Conservation (phyloP, 2,888 invertebrate species). For the Thereva nobilitata region DNA sequence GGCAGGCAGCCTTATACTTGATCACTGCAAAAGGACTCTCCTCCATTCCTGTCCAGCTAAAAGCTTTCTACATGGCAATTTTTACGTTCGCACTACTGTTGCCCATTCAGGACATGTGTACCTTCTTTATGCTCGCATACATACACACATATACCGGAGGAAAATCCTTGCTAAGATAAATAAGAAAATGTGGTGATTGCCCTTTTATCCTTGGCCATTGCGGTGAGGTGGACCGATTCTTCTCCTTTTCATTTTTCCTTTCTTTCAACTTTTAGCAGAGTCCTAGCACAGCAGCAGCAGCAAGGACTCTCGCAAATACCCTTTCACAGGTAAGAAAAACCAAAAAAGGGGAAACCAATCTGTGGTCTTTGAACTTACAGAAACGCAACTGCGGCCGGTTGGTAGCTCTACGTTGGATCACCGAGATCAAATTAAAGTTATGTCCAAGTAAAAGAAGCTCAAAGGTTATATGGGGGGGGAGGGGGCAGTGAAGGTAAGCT, state of each 20-base stretch:
- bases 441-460: constrained; percentile 1
- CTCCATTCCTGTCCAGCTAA: constrained; percentile 3
- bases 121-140: not conserved
- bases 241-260: constrained; percentile 1
- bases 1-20: too few relatives aligned
- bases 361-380: constrained; percentile 17
- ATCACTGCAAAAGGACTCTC: not conserved
- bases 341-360: not conserved
- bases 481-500: not conserved
- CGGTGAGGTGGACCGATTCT: not conserved
- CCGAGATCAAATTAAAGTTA: constrained; percentile 16
- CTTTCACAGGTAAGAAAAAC: not conserved
- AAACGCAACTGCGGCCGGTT: constrained; percentile 5
- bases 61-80: not conserved
- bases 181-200: constrained; percentile 39
- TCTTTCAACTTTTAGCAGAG: not conserved
- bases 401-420: constrained; percentile 7
- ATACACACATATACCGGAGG: not conserved
- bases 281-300: not conserved
- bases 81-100: constrained; percentile 5
- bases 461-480: not conserved
- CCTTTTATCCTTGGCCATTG: constrained; percentile 11
- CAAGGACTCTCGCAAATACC: constrained; percentile 6
- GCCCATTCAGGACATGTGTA: constrained; percentile 7
- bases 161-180: constrained; percentile 24